Percentiles rank a stretch among this genome's conserved stretches.
Evolutionary conservation across 2,797 vertebrate species (phyloP).

Genomic region (Taenioides sp.): DNA sequence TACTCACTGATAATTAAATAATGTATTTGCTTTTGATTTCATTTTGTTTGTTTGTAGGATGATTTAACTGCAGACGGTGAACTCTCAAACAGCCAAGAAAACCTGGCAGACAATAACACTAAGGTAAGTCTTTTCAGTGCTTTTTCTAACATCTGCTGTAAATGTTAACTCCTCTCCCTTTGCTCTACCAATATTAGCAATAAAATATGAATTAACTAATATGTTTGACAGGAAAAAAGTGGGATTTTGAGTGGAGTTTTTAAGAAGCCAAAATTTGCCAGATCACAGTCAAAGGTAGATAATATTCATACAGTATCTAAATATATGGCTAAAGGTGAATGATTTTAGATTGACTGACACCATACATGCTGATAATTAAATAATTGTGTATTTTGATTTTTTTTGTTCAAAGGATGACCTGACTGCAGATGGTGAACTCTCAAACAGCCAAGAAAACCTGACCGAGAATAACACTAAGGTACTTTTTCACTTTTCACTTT

Average conservation of each 20-base stretch:
- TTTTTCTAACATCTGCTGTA: background rate
- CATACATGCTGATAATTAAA: background rate
- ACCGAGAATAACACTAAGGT: constrained; percentile 28
- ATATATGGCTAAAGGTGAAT: background rate
- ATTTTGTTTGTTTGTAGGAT: constrained; percentile 42
- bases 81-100: constrained; percentile 41
- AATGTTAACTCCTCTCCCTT: background rate
- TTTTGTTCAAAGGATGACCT: constrained; percentile 52
- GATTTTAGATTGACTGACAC: background rate
- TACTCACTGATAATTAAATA: background rate
- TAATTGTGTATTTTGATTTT: background rate
- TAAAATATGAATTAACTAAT: background rate
- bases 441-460: constrained; percentile 37
- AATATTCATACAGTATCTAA: background rate
- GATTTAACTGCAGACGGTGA: constrained; percentile 43
- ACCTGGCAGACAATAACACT: constrained; percentile 32
- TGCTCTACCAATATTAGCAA: background rate
- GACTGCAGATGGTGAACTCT: constrained; percentile 36
- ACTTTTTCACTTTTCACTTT: background rate
- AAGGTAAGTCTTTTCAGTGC: background rate
- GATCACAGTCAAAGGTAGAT: background rate
- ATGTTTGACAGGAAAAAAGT: background rate
- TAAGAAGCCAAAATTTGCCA: constrained; percentile 1
- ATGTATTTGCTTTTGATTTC: background rate
- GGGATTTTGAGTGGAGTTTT: background rate